Evolutionary conservation across 2,113 vertebrate species (phyloP).

Genomic region (Myiozetetes cayanensis): DNA sequence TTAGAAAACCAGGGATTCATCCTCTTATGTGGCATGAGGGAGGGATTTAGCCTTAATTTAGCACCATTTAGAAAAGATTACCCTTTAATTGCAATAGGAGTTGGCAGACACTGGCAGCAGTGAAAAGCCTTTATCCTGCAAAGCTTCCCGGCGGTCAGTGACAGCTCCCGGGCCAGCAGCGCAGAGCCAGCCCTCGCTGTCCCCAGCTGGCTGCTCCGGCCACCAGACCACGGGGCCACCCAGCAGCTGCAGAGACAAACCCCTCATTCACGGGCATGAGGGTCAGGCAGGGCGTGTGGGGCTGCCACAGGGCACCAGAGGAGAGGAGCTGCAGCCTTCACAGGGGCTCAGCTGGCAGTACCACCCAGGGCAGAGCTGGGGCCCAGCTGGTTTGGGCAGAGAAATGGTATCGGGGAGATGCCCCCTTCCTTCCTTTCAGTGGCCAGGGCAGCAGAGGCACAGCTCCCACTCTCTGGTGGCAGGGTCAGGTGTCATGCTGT

Average conservation of each 20-base stretch:
- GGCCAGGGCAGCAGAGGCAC: background rate
- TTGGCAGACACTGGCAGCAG: constrained; percentile 51
- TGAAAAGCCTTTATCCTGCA: constrained; percentile 39
- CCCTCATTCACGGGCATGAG: background rate
- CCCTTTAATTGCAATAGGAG: constrained; percentile 70
- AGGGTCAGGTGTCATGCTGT: accelerated
- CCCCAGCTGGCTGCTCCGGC: no score
- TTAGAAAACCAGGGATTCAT: constrained; percentile 77
- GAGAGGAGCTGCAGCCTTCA: background rate
- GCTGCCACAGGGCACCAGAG: no score
- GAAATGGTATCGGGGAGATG: accelerated
- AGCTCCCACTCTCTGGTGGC: background rate
- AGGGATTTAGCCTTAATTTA: constrained; percentile 79
- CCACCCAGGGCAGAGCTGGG: background rate
- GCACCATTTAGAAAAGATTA: constrained; percentile 81
- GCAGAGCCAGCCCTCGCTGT: background rate
- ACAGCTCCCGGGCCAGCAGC: background rate
- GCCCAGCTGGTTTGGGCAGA: background rate
- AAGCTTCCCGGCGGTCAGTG: background rate
- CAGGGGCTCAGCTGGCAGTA: background rate
- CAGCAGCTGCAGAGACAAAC: constrained; percentile 26
- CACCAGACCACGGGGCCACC: no score
- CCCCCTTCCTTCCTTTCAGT: background rate
- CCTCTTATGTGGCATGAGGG: constrained; percentile 70
- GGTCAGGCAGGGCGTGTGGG: background rate